Conservation (phyloP, 2,113 vertebrate species). For the Motacilla alba region DNA sequence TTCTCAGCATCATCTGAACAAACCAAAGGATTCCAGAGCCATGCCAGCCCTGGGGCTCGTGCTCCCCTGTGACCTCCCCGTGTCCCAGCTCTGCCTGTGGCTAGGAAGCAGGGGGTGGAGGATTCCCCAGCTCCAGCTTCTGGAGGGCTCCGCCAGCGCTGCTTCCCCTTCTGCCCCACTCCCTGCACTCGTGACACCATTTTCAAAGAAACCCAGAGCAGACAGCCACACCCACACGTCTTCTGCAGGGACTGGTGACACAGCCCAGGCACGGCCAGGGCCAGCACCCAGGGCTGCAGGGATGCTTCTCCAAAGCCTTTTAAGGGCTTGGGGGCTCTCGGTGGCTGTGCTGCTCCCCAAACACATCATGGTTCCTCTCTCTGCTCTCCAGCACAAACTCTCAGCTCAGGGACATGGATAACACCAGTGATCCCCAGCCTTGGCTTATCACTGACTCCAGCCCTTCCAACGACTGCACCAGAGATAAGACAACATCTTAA, state of each 20-base stretch:
- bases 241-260: neutral
- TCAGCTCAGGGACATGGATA: neutral
- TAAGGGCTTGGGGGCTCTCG: rapidly evolving
- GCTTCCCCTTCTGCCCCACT: neutral
- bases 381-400: neutral
- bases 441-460: rapidly evolving
- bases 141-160: neutral
- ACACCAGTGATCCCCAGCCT: rapidly evolving
- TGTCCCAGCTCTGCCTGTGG: rapidly evolving
- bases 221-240: neutral
- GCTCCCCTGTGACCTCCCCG: neutral
- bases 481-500: neutral
- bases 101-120: neutral
- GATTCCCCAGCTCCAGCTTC: neutral
- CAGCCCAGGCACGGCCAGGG: neutral
- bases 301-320: neutral
- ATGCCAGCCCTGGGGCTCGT: rapidly evolving
- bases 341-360: rapidly evolving
- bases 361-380: neutral
- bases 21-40: neutral
- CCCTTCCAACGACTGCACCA: neutral
- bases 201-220: neutral
- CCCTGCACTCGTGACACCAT: neutral
- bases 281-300: neutral
- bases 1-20: neutral